These are phyloP conservation scores for Helicoverpa armigera DNA, from an alignment of 1,140 invertebrate genomes.

Conservation along the genomic window DNA sequence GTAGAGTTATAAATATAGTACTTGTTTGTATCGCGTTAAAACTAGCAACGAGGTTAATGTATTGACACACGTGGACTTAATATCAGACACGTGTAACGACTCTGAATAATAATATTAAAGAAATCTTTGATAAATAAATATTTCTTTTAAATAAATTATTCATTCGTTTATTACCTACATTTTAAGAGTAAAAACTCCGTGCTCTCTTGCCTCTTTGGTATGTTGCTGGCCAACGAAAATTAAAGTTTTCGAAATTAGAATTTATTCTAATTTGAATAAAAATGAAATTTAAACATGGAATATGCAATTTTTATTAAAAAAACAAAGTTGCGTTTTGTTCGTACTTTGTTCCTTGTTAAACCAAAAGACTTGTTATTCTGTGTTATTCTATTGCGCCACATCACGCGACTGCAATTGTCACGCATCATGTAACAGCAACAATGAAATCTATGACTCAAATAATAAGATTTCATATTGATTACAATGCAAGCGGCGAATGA, in stretches of 20 bases:
- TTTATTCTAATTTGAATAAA: too few relatives aligned
- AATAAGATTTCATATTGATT: slow-evolving; percentile 31
- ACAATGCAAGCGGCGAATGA: not conserved
- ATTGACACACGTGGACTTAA: slow-evolving; percentile 22
- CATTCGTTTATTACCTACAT: not conserved
- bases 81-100: not conserved
- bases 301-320: too few relatives aligned
- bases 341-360: too few relatives aligned
- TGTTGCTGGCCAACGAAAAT: too few relatives aligned
- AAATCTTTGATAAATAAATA: not conserved
- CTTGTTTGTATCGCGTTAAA: not conserved
- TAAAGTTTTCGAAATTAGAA: too few relatives aligned
- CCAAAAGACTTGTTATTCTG: not conserved
- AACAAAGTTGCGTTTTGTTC: too few relatives aligned
- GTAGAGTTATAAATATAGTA: too few relatives aligned
- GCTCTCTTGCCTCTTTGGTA: too few relatives aligned
- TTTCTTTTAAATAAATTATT: slow-evolving; percentile 10
- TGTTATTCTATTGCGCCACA: slow-evolving; percentile 25
- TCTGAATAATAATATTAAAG: slow-evolving; percentile 26
- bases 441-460: not conserved
- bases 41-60: slow-evolving; percentile 16
- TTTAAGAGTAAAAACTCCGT: too few relatives aligned
- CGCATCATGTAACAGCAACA: not conserved
- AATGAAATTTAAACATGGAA: too few relatives aligned
- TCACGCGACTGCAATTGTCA: slow-evolving; percentile 35